phyloP scores from a whole-genome alignment of 2,888 invertebrate genomes.

The Andrena dorsata region DNA sequence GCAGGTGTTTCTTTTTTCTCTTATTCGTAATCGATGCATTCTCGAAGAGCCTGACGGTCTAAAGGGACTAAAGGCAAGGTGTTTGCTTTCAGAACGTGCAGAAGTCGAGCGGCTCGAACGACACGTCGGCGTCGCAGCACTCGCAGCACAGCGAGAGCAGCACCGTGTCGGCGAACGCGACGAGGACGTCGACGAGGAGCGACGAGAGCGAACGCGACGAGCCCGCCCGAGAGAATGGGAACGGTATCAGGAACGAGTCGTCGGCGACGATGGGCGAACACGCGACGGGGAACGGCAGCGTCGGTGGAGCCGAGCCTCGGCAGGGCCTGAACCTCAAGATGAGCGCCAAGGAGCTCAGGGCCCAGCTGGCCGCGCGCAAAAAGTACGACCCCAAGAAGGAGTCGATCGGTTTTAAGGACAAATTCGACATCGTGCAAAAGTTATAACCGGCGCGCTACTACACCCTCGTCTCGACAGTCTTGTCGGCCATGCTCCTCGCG shows the following conservation, averaged over 20 bases:
- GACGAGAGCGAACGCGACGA: slow-evolving; percentile 50
- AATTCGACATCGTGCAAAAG: slow-evolving; percentile 97
- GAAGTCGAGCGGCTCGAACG: slow-evolving; percentile 81
- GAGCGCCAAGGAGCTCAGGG: slow-evolving; percentile 97
- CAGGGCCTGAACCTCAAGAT: slow-evolving; percentile 91
- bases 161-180: slow-evolving; percentile 63
- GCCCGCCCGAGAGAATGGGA: slow-evolving; percentile 39
- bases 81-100: slow-evolving; percentile 76
- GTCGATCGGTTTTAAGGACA: slow-evolving; percentile 95
- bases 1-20: neutral
- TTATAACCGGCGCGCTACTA: slow-evolving; percentile 86
- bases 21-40: no score
- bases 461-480: slow-evolving; percentile 7
- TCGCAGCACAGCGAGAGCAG: slow-evolving; percentile 77
- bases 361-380: slow-evolving; percentile 93
- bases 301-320: slow-evolving; percentile 63
- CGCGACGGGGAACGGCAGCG: slow-evolving; percentile 55
- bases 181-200: slow-evolving; percentile 67
- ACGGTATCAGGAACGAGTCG: slow-evolving; percentile 61
- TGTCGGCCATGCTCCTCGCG: slow-evolving; percentile 33
- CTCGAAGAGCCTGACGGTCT: no score
- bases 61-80: neutral
- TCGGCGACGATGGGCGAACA: slow-evolving; percentile 29
- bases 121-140: slow-evolving; percentile 71
- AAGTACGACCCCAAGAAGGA: slow-evolving; percentile 96